Evolutionary conservation across 2,888 invertebrate genomes (phyloP).

Genomic region (Pandemis cinnamomeana): DNA sequence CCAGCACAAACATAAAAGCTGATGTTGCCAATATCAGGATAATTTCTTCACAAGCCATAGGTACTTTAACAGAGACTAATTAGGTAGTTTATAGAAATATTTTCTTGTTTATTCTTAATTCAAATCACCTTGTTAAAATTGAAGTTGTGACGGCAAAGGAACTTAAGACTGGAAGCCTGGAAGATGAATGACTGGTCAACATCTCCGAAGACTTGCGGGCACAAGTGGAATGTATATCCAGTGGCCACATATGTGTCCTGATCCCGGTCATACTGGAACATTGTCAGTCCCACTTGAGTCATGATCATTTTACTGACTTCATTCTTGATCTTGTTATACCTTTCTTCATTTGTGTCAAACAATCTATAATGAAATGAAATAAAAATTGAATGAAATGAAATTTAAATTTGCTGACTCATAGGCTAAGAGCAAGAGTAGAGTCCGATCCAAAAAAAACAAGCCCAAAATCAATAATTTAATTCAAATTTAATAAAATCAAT

Average conservation of each 20-base stretch:
- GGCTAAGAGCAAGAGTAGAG: too few species aligned
- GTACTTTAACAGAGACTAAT: too few species aligned
- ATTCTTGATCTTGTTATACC: constrained; percentile 68
- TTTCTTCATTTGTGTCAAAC: constrained; percentile 72
- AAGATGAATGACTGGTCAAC: constrained; percentile 86
- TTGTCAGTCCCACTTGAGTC: constrained; percentile 88
- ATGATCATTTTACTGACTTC: constrained; percentile 82
- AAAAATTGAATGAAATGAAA: too few species aligned
- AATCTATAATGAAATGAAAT: constrained; percentile 59
- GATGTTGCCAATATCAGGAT: too few species aligned
- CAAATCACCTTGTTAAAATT: constrained; percentile 90
- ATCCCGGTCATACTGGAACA: constrained; percentile 85
- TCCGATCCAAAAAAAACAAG: too few species aligned
- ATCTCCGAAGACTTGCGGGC: constrained; percentile 86
- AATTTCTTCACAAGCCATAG: too few species aligned
- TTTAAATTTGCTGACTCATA: too few species aligned
- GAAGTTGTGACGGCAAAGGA: constrained; percentile 86
- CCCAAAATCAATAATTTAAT: too few species aligned
- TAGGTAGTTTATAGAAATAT: background rate
- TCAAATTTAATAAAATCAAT: too few species aligned
- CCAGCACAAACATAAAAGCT: too few species aligned
- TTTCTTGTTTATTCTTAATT: background rate
- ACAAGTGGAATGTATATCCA: constrained; percentile 88
- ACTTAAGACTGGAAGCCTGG: constrained; percentile 86
- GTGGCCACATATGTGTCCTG: constrained; percentile 85